Evolutionary conservation across 2,113 vertebrate genomes (phyloP), one percentile per base, ranked within the genome.

Genomic region (Limanda limanda): DNA sequence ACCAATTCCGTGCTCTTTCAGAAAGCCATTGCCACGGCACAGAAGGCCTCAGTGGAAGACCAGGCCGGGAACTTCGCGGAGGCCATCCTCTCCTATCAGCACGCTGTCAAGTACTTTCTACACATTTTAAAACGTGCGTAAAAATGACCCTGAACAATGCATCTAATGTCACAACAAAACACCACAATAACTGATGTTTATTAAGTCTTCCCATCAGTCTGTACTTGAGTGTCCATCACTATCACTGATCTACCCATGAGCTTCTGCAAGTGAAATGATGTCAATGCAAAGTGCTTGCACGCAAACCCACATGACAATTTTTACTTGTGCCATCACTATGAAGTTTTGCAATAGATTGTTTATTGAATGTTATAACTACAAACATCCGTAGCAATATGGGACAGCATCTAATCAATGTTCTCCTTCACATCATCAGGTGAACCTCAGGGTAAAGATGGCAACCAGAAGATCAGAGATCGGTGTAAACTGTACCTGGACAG

Each of bases 11-110:
- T 70, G 67, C 75, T 81, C 74, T 82, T 94, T 83, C 75, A 99
- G 98, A 99, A 99, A 97, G 98, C 97, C 48, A 97, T 98, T 90
- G 95, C 96, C 3, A 86, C 97, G 56, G 98, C 97, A 57, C 95
- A 27, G 89, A 99, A 96, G 91, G 98, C 98, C 45, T 95, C 97
- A 0, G 94, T 97, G 63, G 97, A 98, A 84, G 98, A 99, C 87
- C 95, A 97, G 85, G 96, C 92, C 62, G 95, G 95, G 31, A 97
- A 98, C 89, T 99, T 95, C 58, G 96, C 97, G 66, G 97, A 99
- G 87, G 98, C 98, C 52, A 94, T 99, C 48, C 93, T 76, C 1
- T 94, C 97, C 66, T 99, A 99, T 89, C 95, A 98, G 11, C 95
- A 97, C 2, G 96, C 97, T 55, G 98, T 99, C 73, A 96, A 97